Base-by-base conservation (phyloP, 2,113 vertebrate genomes). In the Sceloporus tristichus region DNA sequence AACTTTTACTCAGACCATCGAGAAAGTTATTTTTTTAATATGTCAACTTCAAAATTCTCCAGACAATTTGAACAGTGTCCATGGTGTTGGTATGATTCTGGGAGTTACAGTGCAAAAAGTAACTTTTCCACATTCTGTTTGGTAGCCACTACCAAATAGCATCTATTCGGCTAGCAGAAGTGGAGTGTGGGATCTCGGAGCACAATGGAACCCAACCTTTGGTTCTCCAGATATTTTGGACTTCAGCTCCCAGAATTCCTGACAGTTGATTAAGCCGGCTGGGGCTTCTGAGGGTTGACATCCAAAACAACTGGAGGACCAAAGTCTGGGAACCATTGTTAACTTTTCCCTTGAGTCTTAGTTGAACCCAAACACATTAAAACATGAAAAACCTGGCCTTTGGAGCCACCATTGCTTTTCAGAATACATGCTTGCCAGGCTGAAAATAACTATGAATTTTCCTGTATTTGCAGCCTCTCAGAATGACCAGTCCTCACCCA, bases 401-500 rank as follows among this genome's bases (percentile, higher is more conserved):
- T 8, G 16, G 14, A 9, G 13, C 18, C 9, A 38, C 16, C 0
- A 2, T 6, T 38, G 38, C 13, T 3, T 34, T 82, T 78, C 40
- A 7, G 16, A 23, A 19, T 14, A 29, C 29, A 6, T 40, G 34
- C 2, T 1, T 68, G 48, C 27, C 48, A 4, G 18, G 34, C 9
- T 40, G 54, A 40, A 6, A 73, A 27, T 13, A 3, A 5, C 13
- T 83, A 21, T 66, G n/a, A 14, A 0, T 76, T 10, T 56, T 23
- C 27, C 54, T 59, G 29, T 56, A 10, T 1, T 70, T 68, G 2
- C 89, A 87, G 98, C 96, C 85, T 94, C 96, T 23, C 96, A 96
- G 88, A 97, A 89, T 23, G 95, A 97, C 77, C 97, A 96, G 27
- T 87, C 93, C 7, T 93, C 94, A 6, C 95, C 98, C 92, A 98